These are phyloP conservation scores for Dicaeum eximium DNA, from an alignment of 2,113 vertebrate species.

Conservation along the genomic window DNA sequence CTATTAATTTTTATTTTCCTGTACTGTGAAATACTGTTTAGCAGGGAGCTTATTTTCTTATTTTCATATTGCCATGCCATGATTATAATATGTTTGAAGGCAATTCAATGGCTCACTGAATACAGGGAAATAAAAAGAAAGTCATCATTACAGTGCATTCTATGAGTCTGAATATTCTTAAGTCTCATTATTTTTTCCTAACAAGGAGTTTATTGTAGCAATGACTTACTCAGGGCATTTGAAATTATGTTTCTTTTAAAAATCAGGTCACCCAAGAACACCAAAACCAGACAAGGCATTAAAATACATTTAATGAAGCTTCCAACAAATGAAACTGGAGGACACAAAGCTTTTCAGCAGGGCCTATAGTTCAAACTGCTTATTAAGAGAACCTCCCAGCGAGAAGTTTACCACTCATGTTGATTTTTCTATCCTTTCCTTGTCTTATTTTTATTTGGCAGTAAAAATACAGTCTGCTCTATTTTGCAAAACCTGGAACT, in stretches of 20 bases:
- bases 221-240: constrained; percentile 54
- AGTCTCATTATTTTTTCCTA: constrained; percentile 15
- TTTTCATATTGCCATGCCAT: background rate
- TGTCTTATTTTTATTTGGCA: constrained; percentile 42
- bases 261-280: constrained; percentile 62
- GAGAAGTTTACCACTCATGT: constrained; percentile 25
- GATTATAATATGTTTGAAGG: background rate
- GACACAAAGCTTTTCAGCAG: constrained; percentile 43
- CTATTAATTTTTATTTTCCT: background rate
- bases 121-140: background rate
- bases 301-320: constrained; percentile 66
- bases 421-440: constrained; percentile 3
- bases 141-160: background rate
- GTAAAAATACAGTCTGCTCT: constrained; percentile 26
- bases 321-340: constrained; percentile 36
- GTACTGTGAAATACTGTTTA: background rate
- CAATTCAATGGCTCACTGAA: background rate
- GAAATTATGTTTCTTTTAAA: constrained; percentile 64
- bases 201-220: constrained; percentile 24
- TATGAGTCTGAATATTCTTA: background rate
- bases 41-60: background rate
- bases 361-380: constrained; percentile 33
- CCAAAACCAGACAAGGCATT: constrained; percentile 49
- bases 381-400: constrained; percentile 60
- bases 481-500: constrained; percentile 10